Percentiles rank a stretch among this genome's conserved stretches.
Evolutionary conservation across 2,888 invertebrate species (phyloP).

Genomic region (Hirtodrosophila trivittata): DNA sequence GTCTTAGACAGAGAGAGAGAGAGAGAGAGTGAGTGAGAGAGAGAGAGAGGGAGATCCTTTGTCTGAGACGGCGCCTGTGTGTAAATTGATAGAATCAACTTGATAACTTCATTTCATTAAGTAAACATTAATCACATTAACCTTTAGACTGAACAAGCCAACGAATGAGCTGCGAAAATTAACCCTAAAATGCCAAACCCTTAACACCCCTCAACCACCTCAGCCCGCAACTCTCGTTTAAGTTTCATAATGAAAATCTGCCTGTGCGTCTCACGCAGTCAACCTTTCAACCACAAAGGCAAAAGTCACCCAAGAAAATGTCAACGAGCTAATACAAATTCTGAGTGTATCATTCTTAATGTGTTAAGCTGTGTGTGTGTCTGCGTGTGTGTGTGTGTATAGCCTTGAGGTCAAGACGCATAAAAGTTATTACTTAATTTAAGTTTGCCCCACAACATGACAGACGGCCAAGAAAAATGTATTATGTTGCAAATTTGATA

Average conservation of each 20-base stretch:
- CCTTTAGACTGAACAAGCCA: slow-evolving; percentile 53
- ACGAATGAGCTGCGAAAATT: slow-evolving; percentile 61
- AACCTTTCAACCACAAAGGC: slow-evolving; percentile 68
- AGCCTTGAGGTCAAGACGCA: slow-evolving; percentile 66
- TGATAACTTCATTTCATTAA: slow-evolving; percentile 79
- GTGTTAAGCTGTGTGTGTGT: slow-evolving; percentile 3
- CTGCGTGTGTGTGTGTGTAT: slow-evolving; percentile 33
- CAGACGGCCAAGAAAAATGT: slow-evolving; percentile 54
- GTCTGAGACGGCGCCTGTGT: slow-evolving; percentile 59
- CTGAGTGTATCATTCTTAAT: slow-evolving; percentile 12
- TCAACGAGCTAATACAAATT: slow-evolving; percentile 66
- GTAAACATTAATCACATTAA: slow-evolving; percentile 79
- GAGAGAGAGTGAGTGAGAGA: neutral
- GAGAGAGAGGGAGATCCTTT: slow-evolving; percentile 36
- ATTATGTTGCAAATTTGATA: slow-evolving; percentile 76
- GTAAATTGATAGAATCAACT: slow-evolving; percentile 79
- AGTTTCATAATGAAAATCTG: slow-evolving; percentile 69
- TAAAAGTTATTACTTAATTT: slow-evolving; percentile 81
- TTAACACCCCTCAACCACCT: neutral
- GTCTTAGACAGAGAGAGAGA: slow-evolving; percentile 10
- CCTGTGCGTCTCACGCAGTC: slow-evolving; percentile 34
- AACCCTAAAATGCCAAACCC: slow-evolving; percentile 59
- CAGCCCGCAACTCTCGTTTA: slow-evolving; percentile 12
- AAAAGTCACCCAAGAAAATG: slow-evolving; percentile 64
- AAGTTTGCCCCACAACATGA: slow-evolving; percentile 61